Conservation (phyloP, 2,888 invertebrate genomes). For the Neoitamus cyanurus region DNA sequence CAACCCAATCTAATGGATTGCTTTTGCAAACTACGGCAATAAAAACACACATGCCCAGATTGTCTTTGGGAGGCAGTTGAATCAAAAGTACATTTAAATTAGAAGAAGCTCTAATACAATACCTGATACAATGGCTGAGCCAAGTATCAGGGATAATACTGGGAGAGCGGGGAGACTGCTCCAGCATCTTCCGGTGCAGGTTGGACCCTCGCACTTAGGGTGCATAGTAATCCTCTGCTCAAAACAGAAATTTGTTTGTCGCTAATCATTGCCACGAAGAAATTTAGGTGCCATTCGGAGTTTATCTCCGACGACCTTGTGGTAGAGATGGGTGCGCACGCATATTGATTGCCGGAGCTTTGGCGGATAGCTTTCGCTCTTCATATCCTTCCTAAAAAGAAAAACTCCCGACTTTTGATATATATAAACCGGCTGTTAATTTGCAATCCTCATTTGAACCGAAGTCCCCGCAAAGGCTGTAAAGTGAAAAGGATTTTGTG, state of each 20-base stretch:
- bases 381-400: slow-evolving; percentile 11
- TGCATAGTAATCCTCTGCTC: not conserved
- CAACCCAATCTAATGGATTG: not conserved
- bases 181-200: not conserved
- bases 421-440: slow-evolving; percentile 39
- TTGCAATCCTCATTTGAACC: slow-evolving; percentile 28
- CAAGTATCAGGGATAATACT: not conserved
- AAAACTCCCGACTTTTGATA: slow-evolving; percentile 18
- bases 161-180: not conserved
- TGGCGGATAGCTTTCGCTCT: not conserved
- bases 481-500: not conserved
- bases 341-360: slow-evolving; percentile 49
- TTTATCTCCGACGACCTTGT: slow-evolving; percentile 48
- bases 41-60: not conserved
- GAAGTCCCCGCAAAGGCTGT: not conserved
- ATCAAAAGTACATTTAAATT: not conserved
- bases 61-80: not conserved
- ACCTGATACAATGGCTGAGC: not conserved
- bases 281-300: slow-evolving; percentile 26
- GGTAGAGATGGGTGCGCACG: slow-evolving; percentile 48
- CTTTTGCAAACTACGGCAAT: not conserved
- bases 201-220: not conserved
- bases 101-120: not conserved
- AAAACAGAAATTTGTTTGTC: not conserved
- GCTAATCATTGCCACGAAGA: not conserved